Percentiles rank a stretch among this genome's conserved stretches.
phyloP scores from a whole-genome alignment of 2,113 vertebrate genomes.

The Sinocyclocheilus maitianheensis region DNA sequence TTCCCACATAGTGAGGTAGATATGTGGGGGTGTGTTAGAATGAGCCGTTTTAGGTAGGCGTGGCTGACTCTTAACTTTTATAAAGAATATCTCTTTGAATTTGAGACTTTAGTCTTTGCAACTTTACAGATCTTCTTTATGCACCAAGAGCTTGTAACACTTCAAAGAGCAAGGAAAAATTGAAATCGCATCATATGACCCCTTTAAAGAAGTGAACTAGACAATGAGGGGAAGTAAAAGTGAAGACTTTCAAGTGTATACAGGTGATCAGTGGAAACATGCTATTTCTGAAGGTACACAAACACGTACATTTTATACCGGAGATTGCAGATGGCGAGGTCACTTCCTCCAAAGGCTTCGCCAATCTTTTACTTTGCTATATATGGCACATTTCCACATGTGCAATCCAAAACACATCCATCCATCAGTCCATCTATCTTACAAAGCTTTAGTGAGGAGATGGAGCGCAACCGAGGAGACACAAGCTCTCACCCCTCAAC shows the following conservation, averaged over 20 bases:
- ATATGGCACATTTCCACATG: neutral
- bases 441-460: neutral
- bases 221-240: neutral
- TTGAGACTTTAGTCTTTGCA: too few relatives aligned
- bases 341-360: neutral
- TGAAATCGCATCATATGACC: too few relatives aligned
- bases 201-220: neutral
- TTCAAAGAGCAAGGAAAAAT: too few relatives aligned
- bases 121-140: too few relatives aligned
- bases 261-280: neutral
- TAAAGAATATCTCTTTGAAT: too few relatives aligned
- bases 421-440: neutral
- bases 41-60: too few relatives aligned
- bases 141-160: too few relatives aligned
- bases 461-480: neutral
- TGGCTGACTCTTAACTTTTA: too few relatives aligned
- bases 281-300: neutral
- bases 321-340: constrained; percentile 4
- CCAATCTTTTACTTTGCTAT: neutral
- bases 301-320: neutral
- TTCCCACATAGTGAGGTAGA: too few relatives aligned
- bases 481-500: constrained; percentile 6
- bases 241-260: neutral
- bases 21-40: too few relatives aligned
- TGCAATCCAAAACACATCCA: neutral